These are phyloP conservation scores for Acheta domesticus DNA, from an alignment of 2,888 invertebrate genomes.

Conservation along the genomic window DNA sequence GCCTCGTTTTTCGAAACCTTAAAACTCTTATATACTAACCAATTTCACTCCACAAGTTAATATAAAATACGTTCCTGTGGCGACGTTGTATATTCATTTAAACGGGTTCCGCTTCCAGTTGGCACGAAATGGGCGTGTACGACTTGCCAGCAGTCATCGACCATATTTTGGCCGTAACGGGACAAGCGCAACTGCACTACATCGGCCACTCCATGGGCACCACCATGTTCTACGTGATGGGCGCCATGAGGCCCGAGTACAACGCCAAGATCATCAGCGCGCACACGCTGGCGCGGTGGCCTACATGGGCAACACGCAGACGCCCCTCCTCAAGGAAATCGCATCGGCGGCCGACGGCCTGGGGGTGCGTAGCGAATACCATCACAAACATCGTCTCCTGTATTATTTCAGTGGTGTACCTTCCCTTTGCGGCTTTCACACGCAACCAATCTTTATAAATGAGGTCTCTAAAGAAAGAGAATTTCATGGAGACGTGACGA, in stretches of 20 bases:
- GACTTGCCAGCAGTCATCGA: constrained; percentile 85
- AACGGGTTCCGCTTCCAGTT: constrained; percentile 55
- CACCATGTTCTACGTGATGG: constrained; percentile 67
- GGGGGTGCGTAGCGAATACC: no score
- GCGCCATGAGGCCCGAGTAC: constrained; percentile 64
- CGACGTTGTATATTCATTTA: no score
- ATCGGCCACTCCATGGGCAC: constrained; percentile 92
- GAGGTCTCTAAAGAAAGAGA: no score
- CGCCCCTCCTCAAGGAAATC: constrained; percentile 25
- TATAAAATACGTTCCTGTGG: no score
- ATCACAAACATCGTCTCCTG: no score
- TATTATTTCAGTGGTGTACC: no score
- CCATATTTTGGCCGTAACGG: constrained; percentile 57
- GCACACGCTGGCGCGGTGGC: constrained; percentile 68
- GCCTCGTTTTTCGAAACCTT: no score
- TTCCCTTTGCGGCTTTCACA: no score
- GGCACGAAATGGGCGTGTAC: constrained; percentile 82
- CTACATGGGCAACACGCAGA: constrained; percentile 43
- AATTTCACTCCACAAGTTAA: no score
- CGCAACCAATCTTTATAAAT: no score
- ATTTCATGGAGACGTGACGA: no score
- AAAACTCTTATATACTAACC: no score
- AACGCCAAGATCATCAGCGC: constrained; percentile 64
- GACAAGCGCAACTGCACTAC: constrained; percentile 60
- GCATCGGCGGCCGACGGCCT: neutral